Conservation (phyloP, 2,113 vertebrate species). For the Cyprinodon brontotheroides region DNA sequence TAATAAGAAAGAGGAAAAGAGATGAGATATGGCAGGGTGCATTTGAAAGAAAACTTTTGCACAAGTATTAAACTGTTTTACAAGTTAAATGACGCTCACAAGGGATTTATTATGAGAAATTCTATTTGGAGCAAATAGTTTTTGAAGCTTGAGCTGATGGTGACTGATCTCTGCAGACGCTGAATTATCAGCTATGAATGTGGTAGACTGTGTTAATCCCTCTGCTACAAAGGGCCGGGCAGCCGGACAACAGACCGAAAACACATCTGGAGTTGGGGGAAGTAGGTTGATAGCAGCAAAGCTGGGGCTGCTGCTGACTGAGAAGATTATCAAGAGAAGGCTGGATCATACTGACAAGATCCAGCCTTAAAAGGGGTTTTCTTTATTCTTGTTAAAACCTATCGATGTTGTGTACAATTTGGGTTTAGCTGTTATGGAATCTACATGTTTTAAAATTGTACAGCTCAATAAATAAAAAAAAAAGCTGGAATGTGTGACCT, state of each 20-base stretch:
- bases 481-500: slow-evolving; percentile 19
- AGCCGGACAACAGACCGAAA: slow-evolving; percentile 59
- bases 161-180: slow-evolving; percentile 23
- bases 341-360: slow-evolving; percentile 48
- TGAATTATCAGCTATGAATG: slow-evolving; percentile 32
- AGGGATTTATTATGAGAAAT: neutral
- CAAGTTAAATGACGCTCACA: neutral
- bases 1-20: slow-evolving; percentile 18
- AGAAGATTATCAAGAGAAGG: slow-evolving; percentile 66
- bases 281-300: slow-evolving; percentile 69
- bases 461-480: slow-evolving; percentile 39
- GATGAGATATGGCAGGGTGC: slow-evolving; percentile 3
- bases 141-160: slow-evolving; percentile 32
- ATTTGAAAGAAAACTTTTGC: slow-evolving; percentile 9
- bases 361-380: slow-evolving; percentile 16
- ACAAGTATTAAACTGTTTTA: neutral
- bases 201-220: slow-evolving; percentile 64
- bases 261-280: slow-evolving; percentile 73
- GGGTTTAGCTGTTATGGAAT: slow-evolving; percentile 11
- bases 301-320: slow-evolving; percentile 49
- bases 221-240: slow-evolving; percentile 53
- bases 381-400: slow-evolving; percentile 44
- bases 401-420: slow-evolving; percentile 16
- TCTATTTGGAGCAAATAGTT: neutral
- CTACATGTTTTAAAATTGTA: slow-evolving; percentile 22